A percentile compares a stretch with the other conserved stretches of the same genome.
Conservation (phyloP, 2,113 vertebrate genomes). For the Barbus barbus region DNA sequence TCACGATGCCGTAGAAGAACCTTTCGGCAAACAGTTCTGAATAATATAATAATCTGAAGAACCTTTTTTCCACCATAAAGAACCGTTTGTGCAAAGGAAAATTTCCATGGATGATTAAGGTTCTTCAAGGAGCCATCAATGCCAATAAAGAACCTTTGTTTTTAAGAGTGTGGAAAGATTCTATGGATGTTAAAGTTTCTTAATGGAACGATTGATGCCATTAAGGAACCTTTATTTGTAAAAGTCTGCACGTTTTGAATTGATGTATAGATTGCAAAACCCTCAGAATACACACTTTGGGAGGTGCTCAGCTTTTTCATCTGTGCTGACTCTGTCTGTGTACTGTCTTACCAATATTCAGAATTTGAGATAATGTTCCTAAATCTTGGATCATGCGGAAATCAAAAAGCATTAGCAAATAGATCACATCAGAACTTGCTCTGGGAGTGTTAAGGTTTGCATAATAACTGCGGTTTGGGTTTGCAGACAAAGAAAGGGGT, state of each 20-base stretch:
- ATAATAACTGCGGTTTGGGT: slow-evolving; percentile 20
- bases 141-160: not conserved
- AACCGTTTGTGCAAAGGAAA: no score
- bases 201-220: no score
- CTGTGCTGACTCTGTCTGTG: not conserved
- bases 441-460: slow-evolving; percentile 1
- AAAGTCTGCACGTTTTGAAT: not conserved
- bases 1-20: no score
- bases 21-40: no score
- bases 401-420: not conserved
- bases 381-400: not conserved
- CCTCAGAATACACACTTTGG: not conserved
- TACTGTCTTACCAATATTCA: not conserved
- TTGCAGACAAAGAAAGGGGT: slow-evolving; percentile 27
- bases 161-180: not conserved
- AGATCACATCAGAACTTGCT: slow-evolving; percentile 25
- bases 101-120: no score
- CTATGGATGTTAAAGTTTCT: no score
- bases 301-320: not conserved
- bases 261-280: not conserved
- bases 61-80: no score
- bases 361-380: not conserved
- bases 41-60: no score
- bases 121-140: no score
- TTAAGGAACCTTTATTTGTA: no score